phyloP scores from a whole-genome alignment of 2,797 vertebrate species.

The Spinus pinus region DNA sequence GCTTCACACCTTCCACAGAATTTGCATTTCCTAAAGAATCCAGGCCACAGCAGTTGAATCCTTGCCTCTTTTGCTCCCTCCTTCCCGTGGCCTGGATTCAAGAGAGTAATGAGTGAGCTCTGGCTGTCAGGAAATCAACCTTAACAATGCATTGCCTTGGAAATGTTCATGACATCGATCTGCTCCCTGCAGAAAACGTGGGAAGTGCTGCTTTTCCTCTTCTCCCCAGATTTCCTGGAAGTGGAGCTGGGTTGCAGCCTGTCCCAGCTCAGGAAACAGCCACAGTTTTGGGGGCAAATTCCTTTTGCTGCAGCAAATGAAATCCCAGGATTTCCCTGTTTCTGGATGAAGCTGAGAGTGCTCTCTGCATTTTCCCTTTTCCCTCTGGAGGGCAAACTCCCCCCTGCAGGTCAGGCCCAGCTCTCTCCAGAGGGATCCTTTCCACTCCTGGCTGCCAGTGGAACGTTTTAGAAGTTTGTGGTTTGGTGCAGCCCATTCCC shows the following conservation, averaged over 20 bases:
- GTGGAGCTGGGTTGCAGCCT: not conserved
- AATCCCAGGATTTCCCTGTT: not conserved
- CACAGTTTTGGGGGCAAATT: not conserved
- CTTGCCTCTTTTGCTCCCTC: not conserved
- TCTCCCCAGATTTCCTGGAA: not conserved
- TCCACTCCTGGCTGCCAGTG: not conserved
- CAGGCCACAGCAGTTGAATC: not conserved
- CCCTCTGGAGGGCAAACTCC: not conserved
- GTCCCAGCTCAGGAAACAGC: not conserved
- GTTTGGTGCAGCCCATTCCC: not conserved
- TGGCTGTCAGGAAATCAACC: not conserved
- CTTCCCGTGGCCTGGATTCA: conserved; percentile 14
- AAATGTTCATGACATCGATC: not conserved
- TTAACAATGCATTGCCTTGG: not conserved
- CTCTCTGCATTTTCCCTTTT: not conserved
- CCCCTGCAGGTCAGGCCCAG: not conserved
- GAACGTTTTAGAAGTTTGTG: not conserved
- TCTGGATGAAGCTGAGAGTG: not conserved
- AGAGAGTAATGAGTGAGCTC: conserved; percentile 46
- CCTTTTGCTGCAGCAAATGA: not conserved
- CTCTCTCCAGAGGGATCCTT: not conserved
- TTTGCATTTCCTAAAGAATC: conserved; percentile 11
- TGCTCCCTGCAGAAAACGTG: not conserved
- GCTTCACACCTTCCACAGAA: not conserved
- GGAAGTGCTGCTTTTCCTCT: not conserved